Conservation (phyloP, 1,140 invertebrate genomes). For the Hirudo medicinalis region DNA sequence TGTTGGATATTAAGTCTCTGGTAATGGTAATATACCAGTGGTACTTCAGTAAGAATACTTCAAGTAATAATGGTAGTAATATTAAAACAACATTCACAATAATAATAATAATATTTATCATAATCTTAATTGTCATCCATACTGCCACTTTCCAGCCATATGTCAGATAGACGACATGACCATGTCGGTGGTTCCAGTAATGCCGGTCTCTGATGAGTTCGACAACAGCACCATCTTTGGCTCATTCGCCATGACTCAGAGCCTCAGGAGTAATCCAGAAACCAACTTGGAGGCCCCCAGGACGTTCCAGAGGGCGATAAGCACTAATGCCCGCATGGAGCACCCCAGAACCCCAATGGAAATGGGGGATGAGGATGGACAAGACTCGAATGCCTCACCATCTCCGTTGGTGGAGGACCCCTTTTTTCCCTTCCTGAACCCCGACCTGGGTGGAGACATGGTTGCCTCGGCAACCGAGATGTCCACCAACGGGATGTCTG, state of each 20-base stretch:
- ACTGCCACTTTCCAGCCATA: background rate
- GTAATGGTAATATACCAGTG: no score
- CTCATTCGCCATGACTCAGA: constrained; percentile 5
- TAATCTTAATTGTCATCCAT: no score
- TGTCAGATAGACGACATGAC: background rate
- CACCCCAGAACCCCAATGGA: background rate
- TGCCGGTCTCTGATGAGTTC: background rate
- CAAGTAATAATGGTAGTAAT: no score
- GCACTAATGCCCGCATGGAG: constrained; percentile 12
- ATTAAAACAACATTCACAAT: no score
- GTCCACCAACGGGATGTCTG: background rate
- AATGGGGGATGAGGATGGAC: background rate
- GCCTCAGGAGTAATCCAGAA: background rate
- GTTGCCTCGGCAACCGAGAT: background rate
- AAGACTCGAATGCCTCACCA: background rate
- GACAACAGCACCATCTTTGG: background rate
- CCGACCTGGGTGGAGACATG: background rate
- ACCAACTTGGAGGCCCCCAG: background rate
- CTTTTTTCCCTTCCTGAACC: constrained; percentile 15
- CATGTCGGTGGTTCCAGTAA: background rate
- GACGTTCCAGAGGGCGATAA: constrained; percentile 11
- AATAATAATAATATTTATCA: no score
- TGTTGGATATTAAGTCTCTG: no score
- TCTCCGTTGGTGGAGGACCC: background rate
- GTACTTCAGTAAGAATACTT: no score